Evolutionary conservation across 1,140 invertebrate genomes (phyloP), one percentile per base, ranked within the genome.

Genomic region (Zaprionus gabonicus): DNA sequence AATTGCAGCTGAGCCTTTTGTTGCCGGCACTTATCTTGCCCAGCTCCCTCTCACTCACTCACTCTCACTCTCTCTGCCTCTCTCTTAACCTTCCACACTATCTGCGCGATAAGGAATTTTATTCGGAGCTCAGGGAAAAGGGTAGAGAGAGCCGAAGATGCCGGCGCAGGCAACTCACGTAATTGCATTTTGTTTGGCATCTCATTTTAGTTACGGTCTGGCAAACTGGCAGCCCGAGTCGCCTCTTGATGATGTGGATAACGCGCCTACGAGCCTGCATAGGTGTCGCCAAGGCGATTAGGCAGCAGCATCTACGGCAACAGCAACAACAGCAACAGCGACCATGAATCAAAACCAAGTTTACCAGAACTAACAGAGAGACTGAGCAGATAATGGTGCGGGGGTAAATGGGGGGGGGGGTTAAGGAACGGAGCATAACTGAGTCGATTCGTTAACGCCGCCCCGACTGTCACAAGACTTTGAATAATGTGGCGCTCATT

Each of bases 141-240:
- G 81, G 81, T 49, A 56, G 36, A 49, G 20, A 51, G 20, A 51
- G 17, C 3, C 3, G 10, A 5, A 49, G 46, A 49, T n/a, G 41
- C 17, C 12, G 34, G 41, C 10, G 53, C 72, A 73, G 73, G 81
- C 81, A 84, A 63, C 77, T 72, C 76, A 85, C 83, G 85, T 88
- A 88, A 88, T 88, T 88, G 84, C 84, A 81, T 84, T 88, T 88
- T 88, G 85, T 90, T 90, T 88, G 84, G 84, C 85, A 86, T 88
- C 85, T 88, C 84, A 88, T 88, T 88, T 88, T 88, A 88, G 85
- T 90, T 88, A 88, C 84, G 84, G 85, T 88, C 85, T 84, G 85
- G 74, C 85, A 81, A 87, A 63, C 81, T 77, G 62, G 68, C 59
- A 77, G 25, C 65, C 36, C 27, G 27, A 69, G 65, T 63, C 41